A percentile compares a stretch with the other conserved stretches of the same genome.
Conservation (phyloP, 2,797 vertebrate genomes). For the Platyrinchus mystaceus region DNA sequence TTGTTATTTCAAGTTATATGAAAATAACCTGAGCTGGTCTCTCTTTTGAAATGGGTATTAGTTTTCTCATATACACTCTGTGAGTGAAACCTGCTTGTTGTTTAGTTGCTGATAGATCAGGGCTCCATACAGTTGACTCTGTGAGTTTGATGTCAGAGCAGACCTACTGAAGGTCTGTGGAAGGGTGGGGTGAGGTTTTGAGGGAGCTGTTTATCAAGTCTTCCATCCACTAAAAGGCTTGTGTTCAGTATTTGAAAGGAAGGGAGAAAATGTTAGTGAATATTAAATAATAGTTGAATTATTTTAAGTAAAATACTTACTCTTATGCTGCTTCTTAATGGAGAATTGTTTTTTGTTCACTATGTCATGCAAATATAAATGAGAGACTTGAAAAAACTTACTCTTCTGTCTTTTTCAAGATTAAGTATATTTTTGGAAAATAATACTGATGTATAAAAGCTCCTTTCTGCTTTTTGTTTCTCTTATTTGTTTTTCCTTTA, state of each 20-base stretch:
- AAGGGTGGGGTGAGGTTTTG: not conserved
- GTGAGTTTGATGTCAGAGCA: not conserved
- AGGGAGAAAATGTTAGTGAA: not conserved
- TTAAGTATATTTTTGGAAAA: not conserved
- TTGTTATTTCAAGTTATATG: not conserved
- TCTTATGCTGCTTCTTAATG: not conserved
- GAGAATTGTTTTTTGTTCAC: not conserved
- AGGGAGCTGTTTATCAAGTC: not conserved
- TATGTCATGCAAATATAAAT: not conserved
- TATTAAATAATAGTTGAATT: not conserved
- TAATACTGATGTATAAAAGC: not conserved
- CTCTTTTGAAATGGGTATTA: not conserved
- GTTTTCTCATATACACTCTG: fast-evolving
- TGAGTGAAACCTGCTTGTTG: not conserved
- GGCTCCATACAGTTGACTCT: not conserved
- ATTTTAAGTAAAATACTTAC: not conserved
- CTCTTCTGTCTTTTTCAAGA: not conserved
- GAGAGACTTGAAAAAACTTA: not conserved
- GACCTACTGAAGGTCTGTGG: not conserved
- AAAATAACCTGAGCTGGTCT: not conserved
- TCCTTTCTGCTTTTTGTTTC: not conserved
- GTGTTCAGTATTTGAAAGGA: not conserved
- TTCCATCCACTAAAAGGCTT: not conserved
- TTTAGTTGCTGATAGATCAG: not conserved
- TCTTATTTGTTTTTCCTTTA: not conserved